These are phyloP conservation scores for Lysandra bellargus DNA, from an alignment of 2,888 invertebrate species.

Conservation along the genomic window DNA sequence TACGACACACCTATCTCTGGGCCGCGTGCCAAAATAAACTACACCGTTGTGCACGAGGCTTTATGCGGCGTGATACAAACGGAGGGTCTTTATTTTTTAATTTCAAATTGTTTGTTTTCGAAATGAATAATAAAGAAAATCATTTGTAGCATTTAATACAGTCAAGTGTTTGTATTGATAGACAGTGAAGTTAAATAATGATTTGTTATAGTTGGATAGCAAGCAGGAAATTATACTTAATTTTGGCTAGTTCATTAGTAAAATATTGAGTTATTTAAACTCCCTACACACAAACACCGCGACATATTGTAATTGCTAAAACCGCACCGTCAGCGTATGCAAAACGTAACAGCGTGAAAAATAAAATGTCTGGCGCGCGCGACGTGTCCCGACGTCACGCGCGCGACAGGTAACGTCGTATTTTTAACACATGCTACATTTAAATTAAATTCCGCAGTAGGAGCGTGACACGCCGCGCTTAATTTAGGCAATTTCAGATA, in stretches of 20 bases:
- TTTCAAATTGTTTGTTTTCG: constrained; percentile 25
- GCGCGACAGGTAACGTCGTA: constrained; percentile 60
- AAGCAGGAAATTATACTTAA: too few relatives aligned
- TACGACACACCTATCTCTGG: constrained; percentile 56
- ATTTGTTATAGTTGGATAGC: too few relatives aligned
- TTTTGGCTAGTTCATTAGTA: too few relatives aligned
- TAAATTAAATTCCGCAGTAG: constrained; percentile 68
- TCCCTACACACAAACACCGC: too few relatives aligned
- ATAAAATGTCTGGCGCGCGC: constrained; percentile 37
- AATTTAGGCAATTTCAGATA: constrained; percentile 69
- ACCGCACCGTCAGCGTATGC: constrained; percentile 7
- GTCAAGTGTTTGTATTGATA: neutral
- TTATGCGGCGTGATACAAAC: constrained; percentile 27
- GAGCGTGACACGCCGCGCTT: constrained; percentile 51
- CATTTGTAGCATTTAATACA: neutral
- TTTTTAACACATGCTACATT: constrained; percentile 71
- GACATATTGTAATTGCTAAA: neutral
- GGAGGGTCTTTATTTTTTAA: constrained; percentile 36
- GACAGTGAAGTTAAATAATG: too few relatives aligned
- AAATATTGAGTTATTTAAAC: too few relatives aligned
- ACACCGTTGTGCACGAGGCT: constrained; percentile 43
- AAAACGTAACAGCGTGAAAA: constrained; percentile 22
- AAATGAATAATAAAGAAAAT: constrained; percentile 3
- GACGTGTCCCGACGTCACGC: constrained; percentile 39
- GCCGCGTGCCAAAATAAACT: constrained; percentile 65